Evolutionary conservation across 2,888 invertebrate genomes (phyloP).

Genomic region (Campoplex nolae): DNA sequence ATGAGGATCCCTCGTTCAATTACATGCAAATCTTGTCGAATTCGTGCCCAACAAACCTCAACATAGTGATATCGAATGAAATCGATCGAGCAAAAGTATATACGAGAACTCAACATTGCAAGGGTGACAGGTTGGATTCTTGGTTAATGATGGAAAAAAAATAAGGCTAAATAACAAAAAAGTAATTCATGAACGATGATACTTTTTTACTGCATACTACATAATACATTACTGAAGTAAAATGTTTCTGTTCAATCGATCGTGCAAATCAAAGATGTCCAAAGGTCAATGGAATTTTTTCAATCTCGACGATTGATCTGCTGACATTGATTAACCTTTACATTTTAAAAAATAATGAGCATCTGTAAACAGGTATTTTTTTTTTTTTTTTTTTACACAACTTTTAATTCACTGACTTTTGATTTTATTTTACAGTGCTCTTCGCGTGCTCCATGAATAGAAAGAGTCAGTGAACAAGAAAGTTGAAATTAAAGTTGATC

Average conservation of each 20-base stretch:
- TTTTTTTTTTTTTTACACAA: too few species aligned
- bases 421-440: neutral
- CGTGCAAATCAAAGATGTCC: neutral
- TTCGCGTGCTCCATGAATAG: too few species aligned
- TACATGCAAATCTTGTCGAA: slow-evolving; percentile 77
- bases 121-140: neutral
- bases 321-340: too few species aligned
- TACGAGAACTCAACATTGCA: too few species aligned
- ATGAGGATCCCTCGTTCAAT: slow-evolving; percentile 72
- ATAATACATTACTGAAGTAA: neutral
- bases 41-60: slow-evolving; percentile 70
- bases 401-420: neutral
- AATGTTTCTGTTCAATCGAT: neutral
- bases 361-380: too few species aligned
- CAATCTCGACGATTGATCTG: too few species aligned
- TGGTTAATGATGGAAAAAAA: neutral
- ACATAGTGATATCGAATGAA: slow-evolving; percentile 50
- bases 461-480: slow-evolving; percentile 20
- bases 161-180: neutral
- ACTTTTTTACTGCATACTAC: too few species aligned
- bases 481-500: neutral
- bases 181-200: too few species aligned
- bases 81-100: neutral
- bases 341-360: too few species aligned
- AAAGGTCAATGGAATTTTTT: too few species aligned